Evolutionary conservation across 2,113 vertebrate genomes (phyloP), one percentile per base, ranked within the genome.

Genomic region (Emydura subglobosa): DNA sequence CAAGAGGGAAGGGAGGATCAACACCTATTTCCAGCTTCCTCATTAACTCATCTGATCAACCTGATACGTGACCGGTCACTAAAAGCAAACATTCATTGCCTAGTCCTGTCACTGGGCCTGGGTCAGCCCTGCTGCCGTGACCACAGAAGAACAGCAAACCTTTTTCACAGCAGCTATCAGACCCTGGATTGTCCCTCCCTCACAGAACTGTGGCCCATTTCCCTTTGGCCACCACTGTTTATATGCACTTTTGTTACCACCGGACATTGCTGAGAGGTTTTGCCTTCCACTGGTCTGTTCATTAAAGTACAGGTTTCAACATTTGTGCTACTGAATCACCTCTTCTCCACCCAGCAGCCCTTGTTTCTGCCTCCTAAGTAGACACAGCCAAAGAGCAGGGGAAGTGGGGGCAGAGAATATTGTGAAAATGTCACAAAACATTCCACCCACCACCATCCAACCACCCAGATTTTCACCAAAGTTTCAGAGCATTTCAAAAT

Each of bases 1-100:
- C 47, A 81, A 74, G 50, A 81, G 61, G 96, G 89, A 93, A 95
- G 72, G 86, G 78, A 97, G 94, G 91, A 95, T 87, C 78, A 57
- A 83, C 57, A 31, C 47, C 86, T 24, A 86, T 5, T 78, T 86
- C 49, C 85, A 79, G 51, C 85, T 79, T 65, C 61, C 61, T 65
- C 31, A 65, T n/a, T 72, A 93, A 90, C 86, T 93, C 53, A 54
- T 5, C 55, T 0, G 0, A 92, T 61, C 61, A 87, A 83, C 61
- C 25, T 83, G 76, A 79, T 61, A 93, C 86, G 82, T 6, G 59
- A 95, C 17, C 92, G 89, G 81, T 53, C 80, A 25, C 65, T 6
- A 88, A 92, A 51, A 51, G 65, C 76, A 50, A 7, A 88, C 82
- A 91, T 82, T 49, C 82, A 44, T 68, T 84, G 86, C 83, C 83